Percentiles rank a stretch among this genome's conserved stretches.
phyloP scores from a whole-genome alignment of 1,140 invertebrate species.

The Hydropsyche tenuis region DNA sequence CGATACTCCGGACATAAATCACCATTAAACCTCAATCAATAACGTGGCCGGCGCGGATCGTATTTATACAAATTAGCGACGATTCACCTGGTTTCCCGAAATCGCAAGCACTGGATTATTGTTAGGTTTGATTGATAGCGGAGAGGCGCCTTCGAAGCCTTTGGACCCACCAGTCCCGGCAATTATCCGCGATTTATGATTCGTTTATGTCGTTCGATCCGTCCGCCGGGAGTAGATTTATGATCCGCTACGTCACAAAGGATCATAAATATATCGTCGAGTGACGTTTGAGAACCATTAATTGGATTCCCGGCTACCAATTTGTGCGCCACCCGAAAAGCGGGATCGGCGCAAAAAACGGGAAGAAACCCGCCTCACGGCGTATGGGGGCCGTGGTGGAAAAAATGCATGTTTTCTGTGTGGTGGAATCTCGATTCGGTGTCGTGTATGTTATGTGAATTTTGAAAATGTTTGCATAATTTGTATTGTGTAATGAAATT shows the following conservation, averaged over 20 bases:
- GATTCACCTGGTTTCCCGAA: background rate
- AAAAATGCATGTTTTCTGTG: no score
- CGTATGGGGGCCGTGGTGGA: no score
- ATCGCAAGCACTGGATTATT: background rate
- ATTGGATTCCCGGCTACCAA: constrained; percentile 19
- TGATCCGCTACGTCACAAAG: constrained; percentile 35
- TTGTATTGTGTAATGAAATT: no score
- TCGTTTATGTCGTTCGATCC: constrained; percentile 36
- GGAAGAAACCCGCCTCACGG: no score
- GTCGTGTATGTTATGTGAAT: no score
- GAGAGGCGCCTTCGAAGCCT: background rate
- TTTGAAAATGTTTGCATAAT: no score
- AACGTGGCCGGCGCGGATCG: no score
- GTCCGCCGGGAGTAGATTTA: constrained; percentile 26
- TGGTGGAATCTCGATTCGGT: no score
- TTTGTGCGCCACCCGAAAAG: background rate
- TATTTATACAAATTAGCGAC: background rate
- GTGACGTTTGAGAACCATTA: constrained; percentile 29
- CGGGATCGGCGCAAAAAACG: no score
- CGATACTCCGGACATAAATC: no score
- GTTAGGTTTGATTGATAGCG: background rate
- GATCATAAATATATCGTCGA: constrained; percentile 32
- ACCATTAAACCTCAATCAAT: no score
- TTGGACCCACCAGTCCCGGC: constrained; percentile 12
- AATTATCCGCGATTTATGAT: constrained; percentile 33